phyloP scores from a whole-genome alignment of 2,113 vertebrate species.

The Xenopus laevis region DNA sequence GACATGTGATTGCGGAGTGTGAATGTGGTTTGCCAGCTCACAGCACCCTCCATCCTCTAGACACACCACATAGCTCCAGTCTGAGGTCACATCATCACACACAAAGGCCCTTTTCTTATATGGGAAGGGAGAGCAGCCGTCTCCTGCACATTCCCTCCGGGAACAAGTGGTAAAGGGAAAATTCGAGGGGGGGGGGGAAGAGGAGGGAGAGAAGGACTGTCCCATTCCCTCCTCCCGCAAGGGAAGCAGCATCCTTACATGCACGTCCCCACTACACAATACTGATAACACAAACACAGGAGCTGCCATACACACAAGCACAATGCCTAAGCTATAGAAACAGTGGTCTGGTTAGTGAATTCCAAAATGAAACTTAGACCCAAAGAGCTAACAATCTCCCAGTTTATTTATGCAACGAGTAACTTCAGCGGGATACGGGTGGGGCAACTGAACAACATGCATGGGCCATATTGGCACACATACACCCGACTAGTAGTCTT shows the following conservation, averaged over 20 bases:
- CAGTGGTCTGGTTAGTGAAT: too few relatives aligned
- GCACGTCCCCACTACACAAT: neutral
- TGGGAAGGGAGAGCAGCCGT: slow-evolving; percentile 30
- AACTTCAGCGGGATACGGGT: too few relatives aligned
- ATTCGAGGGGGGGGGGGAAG: slow-evolving; percentile 57
- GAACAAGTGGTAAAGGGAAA: slow-evolving; percentile 22
- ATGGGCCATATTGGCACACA: too few relatives aligned
- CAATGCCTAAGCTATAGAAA: too few relatives aligned
- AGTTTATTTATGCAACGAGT: too few relatives aligned
- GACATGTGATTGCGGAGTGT: slow-evolving; percentile 27
- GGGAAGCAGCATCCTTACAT: slow-evolving; percentile 20
- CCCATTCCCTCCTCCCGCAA: slow-evolving; percentile 46
- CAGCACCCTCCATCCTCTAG: slow-evolving; percentile 31
- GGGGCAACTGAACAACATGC: too few relatives aligned
- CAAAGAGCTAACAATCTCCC: too few relatives aligned
- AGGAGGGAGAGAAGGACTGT: slow-evolving; percentile 43
- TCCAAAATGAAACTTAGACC: too few relatives aligned
- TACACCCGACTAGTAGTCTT: too few relatives aligned
- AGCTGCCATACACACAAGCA: neutral
- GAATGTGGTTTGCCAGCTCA: slow-evolving; percentile 20
- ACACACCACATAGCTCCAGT: slow-evolving; percentile 31
- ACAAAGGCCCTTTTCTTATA: slow-evolving; percentile 45
- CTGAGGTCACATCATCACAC: slow-evolving; percentile 41
- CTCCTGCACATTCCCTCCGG: slow-evolving; percentile 42
- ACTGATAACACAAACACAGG: neutral